Evolutionary conservation across 2,888 invertebrate genomes (phyloP).

Genomic region (Margaritifera margaritifera): DNA sequence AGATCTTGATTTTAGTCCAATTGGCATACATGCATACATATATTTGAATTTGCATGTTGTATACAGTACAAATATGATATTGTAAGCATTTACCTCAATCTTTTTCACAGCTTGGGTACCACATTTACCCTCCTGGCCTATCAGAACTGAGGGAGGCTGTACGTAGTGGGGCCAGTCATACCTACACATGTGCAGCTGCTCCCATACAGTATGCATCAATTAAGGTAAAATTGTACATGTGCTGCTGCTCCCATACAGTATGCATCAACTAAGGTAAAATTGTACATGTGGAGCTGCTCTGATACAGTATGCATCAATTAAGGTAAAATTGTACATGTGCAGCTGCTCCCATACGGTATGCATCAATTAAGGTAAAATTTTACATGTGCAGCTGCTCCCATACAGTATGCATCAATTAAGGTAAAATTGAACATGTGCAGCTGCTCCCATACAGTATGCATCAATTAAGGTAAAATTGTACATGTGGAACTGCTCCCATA

Average conservation of each 20-base stretch:
- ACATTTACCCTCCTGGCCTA: constrained; percentile 63
- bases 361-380: constrained; percentile 57
- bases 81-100: neutral
- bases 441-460: constrained; percentile 71
- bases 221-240: constrained; percentile 43
- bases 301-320: constrained; percentile 66
- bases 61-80: no score
- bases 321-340: constrained; percentile 63
- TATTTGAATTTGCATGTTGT: no score
- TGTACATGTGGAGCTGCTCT: constrained; percentile 67
- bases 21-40: no score
- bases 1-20: no score
- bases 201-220: constrained; percentile 69
- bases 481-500: constrained; percentile 69
- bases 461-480: constrained; percentile 53
- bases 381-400: constrained; percentile 68
- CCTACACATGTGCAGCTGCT: constrained; percentile 68
- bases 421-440: constrained; percentile 61
- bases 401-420: constrained; percentile 67
- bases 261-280: constrained; percentile 60
- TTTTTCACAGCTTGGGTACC: constrained; percentile 62
- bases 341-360: constrained; percentile 70
- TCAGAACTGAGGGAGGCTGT: constrained; percentile 51
- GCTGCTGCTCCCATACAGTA: constrained; percentile 68
- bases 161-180: constrained; percentile 68